These are phyloP conservation scores for Patella depressa DNA, from an alignment of 2,888 invertebrate species.

Conservation along the genomic window DNA sequence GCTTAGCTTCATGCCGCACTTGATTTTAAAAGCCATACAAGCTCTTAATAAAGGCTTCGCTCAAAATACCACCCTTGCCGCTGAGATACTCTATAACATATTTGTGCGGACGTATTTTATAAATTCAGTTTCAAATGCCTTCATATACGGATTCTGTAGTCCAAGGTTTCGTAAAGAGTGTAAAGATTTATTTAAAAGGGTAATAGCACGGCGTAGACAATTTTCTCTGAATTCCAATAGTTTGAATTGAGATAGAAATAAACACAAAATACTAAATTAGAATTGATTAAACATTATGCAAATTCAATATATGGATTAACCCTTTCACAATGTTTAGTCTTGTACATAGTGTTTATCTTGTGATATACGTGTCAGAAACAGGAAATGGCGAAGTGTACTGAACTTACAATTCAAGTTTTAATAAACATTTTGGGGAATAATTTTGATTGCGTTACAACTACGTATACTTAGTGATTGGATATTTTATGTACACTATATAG, in stretches of 20 bases:
- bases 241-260: neutral
- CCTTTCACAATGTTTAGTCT: too few relatives aligned
- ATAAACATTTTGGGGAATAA: too few relatives aligned
- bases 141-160: slow-evolving; percentile 58
- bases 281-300: too few relatives aligned
- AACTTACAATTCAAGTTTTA: too few relatives aligned
- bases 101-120: slow-evolving; percentile 55
- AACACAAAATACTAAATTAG: too few relatives aligned
- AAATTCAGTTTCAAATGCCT: slow-evolving; percentile 53
- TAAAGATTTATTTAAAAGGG: slow-evolving; percentile 26
- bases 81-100: slow-evolving; percentile 48
- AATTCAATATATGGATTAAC: too few relatives aligned
- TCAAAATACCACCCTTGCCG: slow-evolving; percentile 32
- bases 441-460: too few relatives aligned
- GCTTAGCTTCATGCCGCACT: slow-evolving; percentile 48
- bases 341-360: too few relatives aligned
- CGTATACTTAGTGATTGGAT: too few relatives aligned
- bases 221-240: slow-evolving; percentile 2
- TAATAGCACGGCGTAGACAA: slow-evolving; percentile 24
- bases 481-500: too few relatives aligned
- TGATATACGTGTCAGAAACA: too few relatives aligned
- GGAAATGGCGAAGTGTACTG: too few relatives aligned
- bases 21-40: slow-evolving; percentile 42
- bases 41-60: slow-evolving; percentile 43
- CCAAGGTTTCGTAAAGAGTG: slow-evolving; percentile 49